Base-by-base conservation (phyloP, 2,888 invertebrate species). In the Hydropsyche betteni region DNA sequence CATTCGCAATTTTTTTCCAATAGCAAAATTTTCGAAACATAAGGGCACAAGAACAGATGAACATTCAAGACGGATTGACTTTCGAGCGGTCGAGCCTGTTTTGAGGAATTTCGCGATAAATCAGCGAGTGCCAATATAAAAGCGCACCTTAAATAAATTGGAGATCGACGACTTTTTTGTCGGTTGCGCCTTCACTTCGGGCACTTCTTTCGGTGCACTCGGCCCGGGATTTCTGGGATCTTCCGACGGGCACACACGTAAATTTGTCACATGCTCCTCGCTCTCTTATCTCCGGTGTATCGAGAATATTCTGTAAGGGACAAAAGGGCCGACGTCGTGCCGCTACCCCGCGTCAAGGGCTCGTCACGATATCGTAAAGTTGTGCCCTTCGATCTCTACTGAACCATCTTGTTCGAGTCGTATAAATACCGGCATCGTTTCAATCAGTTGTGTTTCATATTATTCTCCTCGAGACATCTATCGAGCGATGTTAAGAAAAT, bases 201-300 rank as follows among this genome's bases (percentile, higher is more conserved):
- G 24, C 24, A 24, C 24, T 24, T 24, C 24, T 24, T 24, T 24
- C 24, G 24, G 24, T 24, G 24, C 24, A 24, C 24, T 24, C 2
- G 24, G 24, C 24, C 24, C 24, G 24, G 24, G 24, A 24, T 24
- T 24, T 24, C 24, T 16, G 58, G 16, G 72, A 72, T 44, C 44
- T 74, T 53, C 55, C 14, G 3, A n/a, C 51, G 50, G 12, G 70
- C 61, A 53, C 34, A 44, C 14, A 71, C 33, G 58, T 24, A 70
- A 75, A 75, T 75, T 75, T 75, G 75, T 75, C 75, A 51, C 69
- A 7, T 38, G 53, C 8, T 50, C 71, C 64, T 71, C 70, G 34
- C 64, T 75, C 3, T 44, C 44, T 44, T 44, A 44, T 44, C 44
- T 44, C 44, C 7, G 6, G 44, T 71, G 75, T 75, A 70, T 71